A percentile compares a stretch with the other conserved stretches of the same genome.
Evolutionary conservation across 2,113 vertebrate genomes (phyloP).

Genomic region (Acanthochromis polyacanthus): DNA sequence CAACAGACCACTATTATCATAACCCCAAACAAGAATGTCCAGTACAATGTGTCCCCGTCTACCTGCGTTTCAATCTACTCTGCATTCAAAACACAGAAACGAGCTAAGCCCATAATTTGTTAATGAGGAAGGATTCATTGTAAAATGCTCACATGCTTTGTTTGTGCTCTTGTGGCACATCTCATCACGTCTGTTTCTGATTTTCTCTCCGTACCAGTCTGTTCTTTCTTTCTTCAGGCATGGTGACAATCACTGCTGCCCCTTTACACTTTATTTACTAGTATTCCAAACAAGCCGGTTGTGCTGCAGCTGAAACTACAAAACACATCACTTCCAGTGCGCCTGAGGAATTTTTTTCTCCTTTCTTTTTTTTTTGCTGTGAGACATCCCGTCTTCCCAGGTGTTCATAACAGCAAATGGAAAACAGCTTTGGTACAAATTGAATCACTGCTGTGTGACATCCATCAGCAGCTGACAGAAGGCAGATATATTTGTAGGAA

Average conservation of each 20-base stretch:
- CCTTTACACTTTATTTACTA: conserved; percentile 35
- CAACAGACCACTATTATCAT: conserved; percentile 50
- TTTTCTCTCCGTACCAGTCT: not conserved
- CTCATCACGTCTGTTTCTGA: conserved; percentile 1
- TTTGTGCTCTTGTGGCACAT: not conserved
- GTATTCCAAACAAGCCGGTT: conserved; percentile 25
- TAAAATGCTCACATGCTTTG: not conserved
- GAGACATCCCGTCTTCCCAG: conserved; percentile 12
- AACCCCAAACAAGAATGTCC: conserved; percentile 35
- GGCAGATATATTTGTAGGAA: conserved; percentile 28
- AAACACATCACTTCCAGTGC: conserved; percentile 32
- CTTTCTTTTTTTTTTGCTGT: not conserved
- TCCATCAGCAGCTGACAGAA: conserved; percentile 33
- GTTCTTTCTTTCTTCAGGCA: conserved; percentile 9
- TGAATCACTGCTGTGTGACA: conserved; percentile 37
- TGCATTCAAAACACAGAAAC: not conserved
- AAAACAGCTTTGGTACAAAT: conserved; percentile 42
- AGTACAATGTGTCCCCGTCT: not conserved
- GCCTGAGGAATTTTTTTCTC: conserved; percentile 12
- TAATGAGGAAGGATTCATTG: not conserved
- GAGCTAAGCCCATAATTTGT: not conserved
- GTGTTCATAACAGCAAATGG: conserved; percentile 23
- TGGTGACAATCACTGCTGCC: conserved; percentile 18
- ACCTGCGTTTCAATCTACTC: not conserved
- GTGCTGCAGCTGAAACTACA: conserved; percentile 35